Evolutionary conservation across 2,888 invertebrate species (phyloP), one percentile per base, ranked within the genome.

Genomic region (Drosophila cyrtoloma): DNA sequence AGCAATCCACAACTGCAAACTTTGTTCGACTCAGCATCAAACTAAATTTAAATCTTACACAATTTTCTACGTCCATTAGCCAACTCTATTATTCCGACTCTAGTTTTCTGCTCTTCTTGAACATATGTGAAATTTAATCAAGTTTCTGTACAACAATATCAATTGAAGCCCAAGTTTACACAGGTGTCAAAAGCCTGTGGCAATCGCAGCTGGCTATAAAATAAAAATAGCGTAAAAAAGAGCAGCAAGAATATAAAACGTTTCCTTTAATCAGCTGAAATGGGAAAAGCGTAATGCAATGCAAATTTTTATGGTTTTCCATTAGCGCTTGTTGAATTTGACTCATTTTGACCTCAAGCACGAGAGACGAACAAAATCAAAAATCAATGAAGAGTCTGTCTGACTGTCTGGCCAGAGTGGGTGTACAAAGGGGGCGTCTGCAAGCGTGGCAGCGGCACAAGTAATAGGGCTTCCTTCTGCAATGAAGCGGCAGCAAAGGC

Each of bases 401-500:
- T 2, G 47, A 59, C 50, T 28, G 22, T n/a, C 65, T 51, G 63
- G 65, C 61, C 44, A 6, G 35, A 22, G 67, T 62, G 66, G 51
- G 72, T 60, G 66, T 9, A 55, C 33, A 22, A 16, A 33, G 26
- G 56, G 39, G 32, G 30, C 52, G 63, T 26, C 2, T 2, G 7
- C 14, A 22, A 52, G 61, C 53, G 67, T 71, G 69, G 50, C 71
- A 84, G 59, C 71, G 47, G 16, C n/a, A 37, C 39, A 71, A 84
- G 89, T 84, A 86, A 84, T 89, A 91, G 82, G 89, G 91, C 91
- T 91, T 91, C 87, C 66, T 76, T 61, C 53, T 37, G 33, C 22
- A 30, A 19, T 44, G 47, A 22, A 47, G 22, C 47, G 47, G 58
- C 32, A 39, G 75, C 63, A 64, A 74, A 61, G 77, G 65, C 73